Evolutionary conservation across 1,140 invertebrate species (phyloP).

Genomic region (Achatina immaculata): DNA sequence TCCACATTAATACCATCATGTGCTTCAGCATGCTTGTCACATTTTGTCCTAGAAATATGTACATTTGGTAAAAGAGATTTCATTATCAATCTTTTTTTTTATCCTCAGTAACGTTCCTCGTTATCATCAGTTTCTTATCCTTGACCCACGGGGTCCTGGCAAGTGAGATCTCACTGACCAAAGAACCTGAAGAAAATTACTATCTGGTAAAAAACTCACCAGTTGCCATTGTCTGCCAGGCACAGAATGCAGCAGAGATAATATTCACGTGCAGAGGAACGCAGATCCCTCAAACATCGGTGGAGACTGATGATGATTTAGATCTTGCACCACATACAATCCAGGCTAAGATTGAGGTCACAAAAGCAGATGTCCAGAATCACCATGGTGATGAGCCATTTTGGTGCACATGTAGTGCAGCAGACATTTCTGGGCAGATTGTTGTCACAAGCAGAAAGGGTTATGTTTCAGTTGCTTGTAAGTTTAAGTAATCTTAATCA

Average conservation of each 20-base stretch:
- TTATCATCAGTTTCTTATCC: background rate
- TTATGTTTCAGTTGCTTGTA: slow-evolving; percentile 24
- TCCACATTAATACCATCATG: no score
- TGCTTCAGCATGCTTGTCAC: no score
- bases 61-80: no score
- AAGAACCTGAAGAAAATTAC: slow-evolving; percentile 35
- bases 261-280: slow-evolving; percentile 33
- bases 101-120: slow-evolving; percentile 24
- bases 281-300: slow-evolving; percentile 25
- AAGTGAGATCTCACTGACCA: slow-evolving; percentile 7
- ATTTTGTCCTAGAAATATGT: no score
- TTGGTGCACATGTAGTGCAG: slow-evolving; percentile 40
- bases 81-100: no score
- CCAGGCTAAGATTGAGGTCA: slow-evolving; percentile 31
- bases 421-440: background rate
- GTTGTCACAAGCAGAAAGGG: slow-evolving; percentile 13
- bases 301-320: slow-evolving; percentile 11
- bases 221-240: slow-evolving; percentile 34
- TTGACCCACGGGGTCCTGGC: background rate
- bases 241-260: slow-evolving; percentile 28
- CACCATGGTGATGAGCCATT: slow-evolving; percentile 6
- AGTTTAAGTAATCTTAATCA: no score
- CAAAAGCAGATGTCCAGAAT: slow-evolving; percentile 18
- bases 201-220: slow-evolving; percentile 33
- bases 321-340: slow-evolving; percentile 16